phyloP scores from a whole-genome alignment of 2,113 vertebrate genomes.

The Athene noctua region DNA sequence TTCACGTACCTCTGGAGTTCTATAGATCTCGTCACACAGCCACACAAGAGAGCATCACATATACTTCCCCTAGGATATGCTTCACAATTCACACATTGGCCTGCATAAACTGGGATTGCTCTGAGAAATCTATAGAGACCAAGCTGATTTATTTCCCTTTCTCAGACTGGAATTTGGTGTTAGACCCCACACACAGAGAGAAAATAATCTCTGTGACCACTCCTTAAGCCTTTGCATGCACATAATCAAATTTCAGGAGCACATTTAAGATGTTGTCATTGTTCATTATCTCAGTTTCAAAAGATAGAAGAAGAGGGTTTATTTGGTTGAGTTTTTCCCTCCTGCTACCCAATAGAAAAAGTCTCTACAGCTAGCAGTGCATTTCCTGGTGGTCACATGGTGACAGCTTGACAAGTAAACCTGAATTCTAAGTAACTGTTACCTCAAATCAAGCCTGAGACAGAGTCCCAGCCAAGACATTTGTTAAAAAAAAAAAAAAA shows the following conservation, averaged over 20 bases:
- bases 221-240: background rate
- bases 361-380: background rate
- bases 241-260: background rate
- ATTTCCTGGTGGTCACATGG: background rate
- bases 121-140: background rate
- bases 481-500: background rate
- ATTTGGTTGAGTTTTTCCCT: background rate
- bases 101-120: background rate
- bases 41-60: background rate
- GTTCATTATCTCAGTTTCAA: background rate
- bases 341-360: background rate
- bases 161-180: background rate
- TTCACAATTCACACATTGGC: background rate
- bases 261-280: background rate
- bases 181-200: background rate
- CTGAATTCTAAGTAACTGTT: background rate
- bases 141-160: background rate
- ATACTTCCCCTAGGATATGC: background rate
- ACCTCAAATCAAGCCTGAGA: background rate
- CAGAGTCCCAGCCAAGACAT: background rate
- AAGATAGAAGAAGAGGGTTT: background rate
- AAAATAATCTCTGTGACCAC: background rate
- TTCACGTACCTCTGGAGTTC: background rate
- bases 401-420: background rate
- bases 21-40: background rate